These are phyloP conservation scores for Dolichopus griseipennis DNA, from an alignment of 2,888 invertebrate species.

Conservation along the genomic window DNA sequence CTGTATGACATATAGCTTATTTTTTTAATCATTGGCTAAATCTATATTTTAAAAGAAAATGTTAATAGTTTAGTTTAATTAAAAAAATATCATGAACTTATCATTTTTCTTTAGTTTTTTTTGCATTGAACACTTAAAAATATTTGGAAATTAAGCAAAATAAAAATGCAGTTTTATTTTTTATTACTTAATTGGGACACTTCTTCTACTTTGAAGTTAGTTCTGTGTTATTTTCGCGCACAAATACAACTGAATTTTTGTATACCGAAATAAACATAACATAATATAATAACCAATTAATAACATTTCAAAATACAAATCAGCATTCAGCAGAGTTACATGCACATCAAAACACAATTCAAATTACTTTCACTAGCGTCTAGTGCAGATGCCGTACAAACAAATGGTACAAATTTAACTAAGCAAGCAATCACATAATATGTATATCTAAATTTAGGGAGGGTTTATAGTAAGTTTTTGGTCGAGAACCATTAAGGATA, in stretches of 20 bases:
- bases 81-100: constrained; percentile 8
- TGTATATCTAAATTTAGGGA: too few species aligned
- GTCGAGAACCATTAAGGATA: too few species aligned
- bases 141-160: not conserved
- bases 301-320: too few species aligned
- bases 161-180: not conserved
- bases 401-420: too few species aligned
- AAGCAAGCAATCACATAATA: too few species aligned
- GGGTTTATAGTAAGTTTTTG: too few species aligned
- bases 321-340: too few species aligned
- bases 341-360: too few species aligned
- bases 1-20: not conserved
- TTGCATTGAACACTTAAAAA: not conserved
- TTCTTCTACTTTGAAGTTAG: not conserved
- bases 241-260: constrained; percentile 7
- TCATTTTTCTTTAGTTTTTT: constrained; percentile 7
- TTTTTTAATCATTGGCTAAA: not conserved
- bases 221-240: constrained; percentile 10
- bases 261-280: too few species aligned
- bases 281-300: too few species aligned
- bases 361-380: too few species aligned
- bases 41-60: not conserved
- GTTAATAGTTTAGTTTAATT: not conserved
- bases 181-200: not conserved
- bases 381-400: too few species aligned